These are phyloP conservation scores for Sminthurinus signatus DNA, from an alignment of 1,140 invertebrate species.

Conservation along the genomic window DNA sequence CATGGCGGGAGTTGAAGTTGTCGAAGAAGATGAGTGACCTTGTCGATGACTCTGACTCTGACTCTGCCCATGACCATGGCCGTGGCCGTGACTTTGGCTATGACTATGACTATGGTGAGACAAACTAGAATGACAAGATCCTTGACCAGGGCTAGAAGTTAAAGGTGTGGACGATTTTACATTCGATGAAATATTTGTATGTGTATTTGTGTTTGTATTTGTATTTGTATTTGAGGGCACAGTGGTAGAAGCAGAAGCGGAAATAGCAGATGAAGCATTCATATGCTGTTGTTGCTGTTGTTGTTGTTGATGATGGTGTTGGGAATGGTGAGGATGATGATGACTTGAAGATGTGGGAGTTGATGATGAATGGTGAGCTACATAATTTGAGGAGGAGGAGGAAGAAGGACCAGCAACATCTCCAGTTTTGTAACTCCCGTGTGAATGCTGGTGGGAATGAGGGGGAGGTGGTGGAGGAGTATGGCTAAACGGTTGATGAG, in stretches of 20 bases:
- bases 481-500: too few species aligned
- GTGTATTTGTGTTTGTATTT: too few species aligned
- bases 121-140: slow-evolving; percentile 8
- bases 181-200: too few species aligned
- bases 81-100: not conserved
- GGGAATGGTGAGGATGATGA: slow-evolving; percentile 1
- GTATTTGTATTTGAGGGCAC: slow-evolving; percentile 24
- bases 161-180: slow-evolving; percentile 11
- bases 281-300: slow-evolving; percentile 10
- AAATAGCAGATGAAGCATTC: slow-evolving; percentile 10
- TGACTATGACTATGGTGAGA: not conserved
- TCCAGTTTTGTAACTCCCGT: too few species aligned
- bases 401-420: too few species aligned
- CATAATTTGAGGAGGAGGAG: too few species aligned
- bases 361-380: too few species aligned
- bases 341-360: too few species aligned
- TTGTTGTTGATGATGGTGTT: slow-evolving; percentile 16
- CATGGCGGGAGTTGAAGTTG: not conserved
- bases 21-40: not conserved
- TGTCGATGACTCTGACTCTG: not conserved
- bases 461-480: not conserved
- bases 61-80: not conserved
- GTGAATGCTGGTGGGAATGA: not conserved
- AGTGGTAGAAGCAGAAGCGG: slow-evolving; percentile 17
- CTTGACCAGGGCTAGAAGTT: slow-evolving; percentile 2